These are phyloP conservation scores for Actinostola sp. DNA, from an alignment of 92 coral and sea anemone genomes.

Conservation along the genomic window DNA sequence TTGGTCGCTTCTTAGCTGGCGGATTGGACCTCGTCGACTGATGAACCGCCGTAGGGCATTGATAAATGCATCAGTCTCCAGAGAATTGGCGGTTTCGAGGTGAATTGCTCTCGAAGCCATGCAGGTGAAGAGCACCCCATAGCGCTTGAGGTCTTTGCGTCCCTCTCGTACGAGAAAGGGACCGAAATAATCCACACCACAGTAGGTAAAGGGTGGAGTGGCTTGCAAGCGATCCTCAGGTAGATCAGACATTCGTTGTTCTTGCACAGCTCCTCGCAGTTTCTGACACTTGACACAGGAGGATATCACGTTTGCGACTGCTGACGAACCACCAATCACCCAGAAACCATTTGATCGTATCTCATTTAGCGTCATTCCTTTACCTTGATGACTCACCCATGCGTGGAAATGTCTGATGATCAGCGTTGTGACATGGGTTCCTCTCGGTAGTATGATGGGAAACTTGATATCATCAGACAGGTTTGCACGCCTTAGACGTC, in stretches of 20 bases:
- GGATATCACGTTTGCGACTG: constrained; percentile 24
- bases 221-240: constrained; percentile 48
- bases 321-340: constrained; percentile 53
- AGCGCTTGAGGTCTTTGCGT: constrained; percentile 47
- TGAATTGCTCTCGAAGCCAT: constrained; percentile 52
- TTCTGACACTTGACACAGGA: constrained; percentile 48
- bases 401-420: constrained; percentile 46
- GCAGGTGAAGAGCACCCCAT: constrained; percentile 53
- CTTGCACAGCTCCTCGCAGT: constrained; percentile 43
- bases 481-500: constrained; percentile 44
- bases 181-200: constrained; percentile 48
- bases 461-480: constrained; percentile 22
- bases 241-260: constrained; percentile 54
- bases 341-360: constrained; percentile 44
- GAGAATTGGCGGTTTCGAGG: constrained; percentile 37
- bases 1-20: constrained; percentile 35
- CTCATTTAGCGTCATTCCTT: constrained; percentile 50
- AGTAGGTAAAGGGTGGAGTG: constrained; percentile 47
- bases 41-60: constrained; percentile 40
- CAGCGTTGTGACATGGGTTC: constrained; percentile 32
- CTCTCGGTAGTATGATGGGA: constrained; percentile 51
- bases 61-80: constrained; percentile 50
- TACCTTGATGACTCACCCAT: constrained; percentile 49
- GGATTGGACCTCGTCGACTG: constrained; percentile 51
- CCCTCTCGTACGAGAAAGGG: constrained; percentile 43